A percentile compares a stretch with the other conserved stretches of the same genome.
Evolutionary conservation across 2,113 vertebrate genomes (phyloP).

Genomic region (Neomonachus schauinslandi): DNA sequence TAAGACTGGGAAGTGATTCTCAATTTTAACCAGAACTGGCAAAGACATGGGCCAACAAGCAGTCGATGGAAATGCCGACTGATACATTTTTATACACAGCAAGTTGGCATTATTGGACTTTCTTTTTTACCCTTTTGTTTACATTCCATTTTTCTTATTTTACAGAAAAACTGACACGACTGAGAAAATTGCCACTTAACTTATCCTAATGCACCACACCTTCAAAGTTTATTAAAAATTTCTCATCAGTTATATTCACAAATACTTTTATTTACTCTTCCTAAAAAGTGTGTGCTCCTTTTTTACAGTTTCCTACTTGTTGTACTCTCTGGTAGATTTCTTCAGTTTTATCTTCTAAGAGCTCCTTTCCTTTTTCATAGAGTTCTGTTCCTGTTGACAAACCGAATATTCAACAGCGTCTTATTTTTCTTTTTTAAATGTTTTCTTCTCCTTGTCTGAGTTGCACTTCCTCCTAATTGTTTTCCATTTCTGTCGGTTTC

Average conservation of each 20-base stretch:
- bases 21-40: not conserved
- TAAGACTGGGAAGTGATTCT: not conserved
- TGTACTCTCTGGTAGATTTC: not conserved
- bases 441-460: not conserved
- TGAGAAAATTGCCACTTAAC: not conserved
- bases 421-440: not conserved
- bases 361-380: not conserved
- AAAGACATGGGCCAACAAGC: not conserved
- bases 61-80: not conserved
- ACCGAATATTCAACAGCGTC: not conserved
- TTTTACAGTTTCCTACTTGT: not conserved
- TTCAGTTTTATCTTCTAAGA: not conserved
- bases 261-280: not conserved
- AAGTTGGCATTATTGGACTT: not conserved
- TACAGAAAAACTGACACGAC: not conserved
- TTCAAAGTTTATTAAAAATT: not conserved
- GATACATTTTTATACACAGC: not conserved
- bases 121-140: not conserved
- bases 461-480: too few species aligned
- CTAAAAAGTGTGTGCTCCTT: not conserved
- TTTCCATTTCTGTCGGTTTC: not conserved
- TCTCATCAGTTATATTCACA: not conserved
- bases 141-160: not conserved
- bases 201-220: not conserved
- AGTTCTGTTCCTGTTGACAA: not conserved